Percentiles rank a stretch among this genome's conserved stretches.
Conservation (phyloP, 2,113 vertebrate genomes). For the Peromyscus polionotus region DNA sequence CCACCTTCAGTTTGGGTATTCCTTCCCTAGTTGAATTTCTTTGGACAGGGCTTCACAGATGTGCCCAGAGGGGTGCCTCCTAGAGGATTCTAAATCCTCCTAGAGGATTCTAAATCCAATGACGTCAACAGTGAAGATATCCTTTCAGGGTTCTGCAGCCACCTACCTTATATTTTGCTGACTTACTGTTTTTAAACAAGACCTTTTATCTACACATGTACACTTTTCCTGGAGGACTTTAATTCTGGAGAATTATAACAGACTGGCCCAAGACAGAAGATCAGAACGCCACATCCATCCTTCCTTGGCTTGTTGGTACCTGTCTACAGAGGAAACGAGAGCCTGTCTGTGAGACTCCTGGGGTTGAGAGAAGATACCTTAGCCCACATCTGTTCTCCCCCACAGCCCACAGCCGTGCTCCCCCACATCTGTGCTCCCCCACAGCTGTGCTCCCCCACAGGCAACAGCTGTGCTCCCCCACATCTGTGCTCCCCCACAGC, state of each 20-base stretch:
- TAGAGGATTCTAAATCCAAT: background rate
- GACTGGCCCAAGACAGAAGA: background rate
- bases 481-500: no score
- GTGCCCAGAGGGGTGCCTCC: background rate
- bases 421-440: no score
- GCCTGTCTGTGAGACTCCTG: rapidly evolving
- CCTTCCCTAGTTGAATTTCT: background rate
- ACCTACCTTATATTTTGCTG: background rate
- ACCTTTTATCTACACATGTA: background rate
- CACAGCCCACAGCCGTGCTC: no score
- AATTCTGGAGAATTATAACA: background rate
- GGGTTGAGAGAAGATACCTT: background rate
- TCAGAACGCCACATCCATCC: background rate
- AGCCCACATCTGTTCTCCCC: no score
- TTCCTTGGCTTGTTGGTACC: background rate
- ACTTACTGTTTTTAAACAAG: background rate
- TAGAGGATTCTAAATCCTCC: background rate
- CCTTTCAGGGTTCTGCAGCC: background rate
- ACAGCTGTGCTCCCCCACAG: no score
- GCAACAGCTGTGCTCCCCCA: no score
- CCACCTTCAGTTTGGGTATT: background rate
- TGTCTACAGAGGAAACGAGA: background rate
- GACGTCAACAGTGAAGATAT: background rate
- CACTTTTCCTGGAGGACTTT: background rate
- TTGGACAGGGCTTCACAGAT: background rate